These are phyloP conservation scores for Cheilosia variabilis DNA, from an alignment of 2,888 invertebrate species.

Conservation along the genomic window DNA sequence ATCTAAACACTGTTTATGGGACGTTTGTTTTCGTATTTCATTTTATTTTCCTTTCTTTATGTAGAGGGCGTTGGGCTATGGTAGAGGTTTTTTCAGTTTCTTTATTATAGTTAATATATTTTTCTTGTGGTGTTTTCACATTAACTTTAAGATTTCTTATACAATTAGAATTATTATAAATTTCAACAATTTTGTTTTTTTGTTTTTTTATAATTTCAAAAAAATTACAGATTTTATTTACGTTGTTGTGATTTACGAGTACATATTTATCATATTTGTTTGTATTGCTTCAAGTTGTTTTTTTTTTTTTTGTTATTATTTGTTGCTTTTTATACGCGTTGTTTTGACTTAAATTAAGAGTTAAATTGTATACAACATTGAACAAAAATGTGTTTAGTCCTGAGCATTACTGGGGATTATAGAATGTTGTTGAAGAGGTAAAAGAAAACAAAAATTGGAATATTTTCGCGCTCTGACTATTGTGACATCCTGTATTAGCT, in stretches of 20 bases:
- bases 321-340: slow-evolving; percentile 41
- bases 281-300: slow-evolving; percentile 61
- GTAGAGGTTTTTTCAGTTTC: slow-evolving; percentile 66
- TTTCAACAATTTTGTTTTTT: slow-evolving; percentile 60
- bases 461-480: background rate
- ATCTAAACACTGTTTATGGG: slow-evolving; percentile 65
- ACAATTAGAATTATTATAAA: slow-evolving; percentile 65
- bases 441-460: background rate
- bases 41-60: slow-evolving; percentile 26
- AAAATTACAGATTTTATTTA: slow-evolving; percentile 48
- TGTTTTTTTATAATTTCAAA: slow-evolving; percentile 36
- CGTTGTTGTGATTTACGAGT: slow-evolving; percentile 48
- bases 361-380: slow-evolving; percentile 27
- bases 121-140: slow-evolving; percentile 18
- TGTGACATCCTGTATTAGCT: too few relatives aligned
- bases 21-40: slow-evolving; percentile 57
- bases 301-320: slow-evolving; percentile 24
- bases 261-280: slow-evolving; percentile 15
- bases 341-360: slow-evolving; percentile 36
- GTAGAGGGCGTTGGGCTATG: slow-evolving; percentile 72
- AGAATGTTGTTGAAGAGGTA: background rate
- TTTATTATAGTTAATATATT: slow-evolving; percentile 38
- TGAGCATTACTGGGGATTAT: slow-evolving; percentile 9
- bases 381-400: slow-evolving; percentile 4
- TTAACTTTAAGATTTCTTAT: slow-evolving; percentile 63